Evolutionary conservation across 2,888 invertebrate genomes (phyloP).

Genomic region (Cartodere bifasciata): DNA sequence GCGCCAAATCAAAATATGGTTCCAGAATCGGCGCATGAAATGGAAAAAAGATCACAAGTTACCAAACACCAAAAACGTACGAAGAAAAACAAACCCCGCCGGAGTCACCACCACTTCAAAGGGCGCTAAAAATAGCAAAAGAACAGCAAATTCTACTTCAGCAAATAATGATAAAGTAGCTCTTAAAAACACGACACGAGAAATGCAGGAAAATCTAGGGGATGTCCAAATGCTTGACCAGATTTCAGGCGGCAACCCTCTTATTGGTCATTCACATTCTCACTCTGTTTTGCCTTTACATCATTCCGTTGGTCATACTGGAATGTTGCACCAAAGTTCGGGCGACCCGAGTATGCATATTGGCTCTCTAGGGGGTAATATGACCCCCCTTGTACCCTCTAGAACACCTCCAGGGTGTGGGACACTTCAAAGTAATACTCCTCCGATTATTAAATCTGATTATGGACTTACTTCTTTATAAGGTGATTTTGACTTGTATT

Average conservation of each 20-base stretch:
- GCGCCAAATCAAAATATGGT: conserved; percentile 83
- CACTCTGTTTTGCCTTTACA: conserved; percentile 37
- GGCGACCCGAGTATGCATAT: conserved; percentile 37
- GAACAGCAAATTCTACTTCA: conserved; percentile 30
- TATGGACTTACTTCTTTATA: conserved; percentile 75
- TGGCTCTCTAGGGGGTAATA: conserved; percentile 41
- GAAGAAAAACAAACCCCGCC: conserved; percentile 65
- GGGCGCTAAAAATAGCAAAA: conserved; percentile 33
- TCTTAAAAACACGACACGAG: conserved; percentile 36
- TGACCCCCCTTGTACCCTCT: conserved; percentile 42
- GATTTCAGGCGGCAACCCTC: conserved; percentile 34
- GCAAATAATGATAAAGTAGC: conserved; percentile 55
- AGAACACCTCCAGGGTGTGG: conserved; percentile 43
- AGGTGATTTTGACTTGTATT: conserved; percentile 28
- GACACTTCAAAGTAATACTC: conserved; percentile 39
- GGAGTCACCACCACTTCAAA: conserved; percentile 46
- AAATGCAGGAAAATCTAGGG: conserved; percentile 46
- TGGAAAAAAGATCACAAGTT: conserved; percentile 82
- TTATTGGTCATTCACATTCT: conserved; percentile 39
- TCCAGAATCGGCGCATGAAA: conserved; percentile 75
- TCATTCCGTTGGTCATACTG: conserved; percentile 26
- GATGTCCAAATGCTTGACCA: conserved; percentile 38
- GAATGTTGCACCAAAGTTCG: conserved; percentile 31
- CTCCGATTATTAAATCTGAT: conserved; percentile 68
- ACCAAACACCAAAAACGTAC: conserved; percentile 67